A percentile compares a stretch with the other conserved stretches of the same genome.
phyloP scores from a whole-genome alignment of 2,888 invertebrate species.

The Tipula unca region DNA sequence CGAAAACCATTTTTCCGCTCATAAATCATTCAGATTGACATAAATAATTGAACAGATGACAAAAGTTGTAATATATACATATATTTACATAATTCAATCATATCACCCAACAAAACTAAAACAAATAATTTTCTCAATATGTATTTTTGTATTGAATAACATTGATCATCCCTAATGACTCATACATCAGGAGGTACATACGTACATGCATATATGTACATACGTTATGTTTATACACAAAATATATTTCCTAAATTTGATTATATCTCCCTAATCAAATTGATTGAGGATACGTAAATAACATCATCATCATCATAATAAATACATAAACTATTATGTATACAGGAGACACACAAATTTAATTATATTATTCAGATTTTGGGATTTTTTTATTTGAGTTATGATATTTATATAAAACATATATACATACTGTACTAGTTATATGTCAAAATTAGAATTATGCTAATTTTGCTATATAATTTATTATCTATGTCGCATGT shows the following conservation, averaged over 20 bases:
- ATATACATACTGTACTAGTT: background rate
- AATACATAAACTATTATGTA: background rate
- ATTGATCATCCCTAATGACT: background rate
- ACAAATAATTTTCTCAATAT: no score
- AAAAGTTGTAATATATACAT: background rate
- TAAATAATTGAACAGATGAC: background rate
- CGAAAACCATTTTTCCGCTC: background rate
- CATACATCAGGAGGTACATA: background rate
- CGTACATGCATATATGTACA: background rate
- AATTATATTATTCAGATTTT: slow-evolving; percentile 8
- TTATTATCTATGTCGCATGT: background rate
- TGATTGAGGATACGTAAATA: background rate
- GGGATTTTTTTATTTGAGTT: background rate
- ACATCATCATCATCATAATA: background rate
- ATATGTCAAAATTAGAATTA: background rate
- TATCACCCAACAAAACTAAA: background rate
- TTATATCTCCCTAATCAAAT: background rate
- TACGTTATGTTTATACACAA: background rate
- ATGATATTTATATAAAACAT: background rate
- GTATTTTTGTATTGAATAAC: background rate
- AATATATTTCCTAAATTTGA: background rate
- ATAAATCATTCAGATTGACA: background rate
- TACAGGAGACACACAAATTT: background rate
- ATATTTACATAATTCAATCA: background rate
- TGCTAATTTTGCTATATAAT: background rate